Percentiles rank a stretch among this genome's conserved stretches.
phyloP scores from a whole-genome alignment of 2,113 vertebrate species.

The Cavia porcellus region DNA sequence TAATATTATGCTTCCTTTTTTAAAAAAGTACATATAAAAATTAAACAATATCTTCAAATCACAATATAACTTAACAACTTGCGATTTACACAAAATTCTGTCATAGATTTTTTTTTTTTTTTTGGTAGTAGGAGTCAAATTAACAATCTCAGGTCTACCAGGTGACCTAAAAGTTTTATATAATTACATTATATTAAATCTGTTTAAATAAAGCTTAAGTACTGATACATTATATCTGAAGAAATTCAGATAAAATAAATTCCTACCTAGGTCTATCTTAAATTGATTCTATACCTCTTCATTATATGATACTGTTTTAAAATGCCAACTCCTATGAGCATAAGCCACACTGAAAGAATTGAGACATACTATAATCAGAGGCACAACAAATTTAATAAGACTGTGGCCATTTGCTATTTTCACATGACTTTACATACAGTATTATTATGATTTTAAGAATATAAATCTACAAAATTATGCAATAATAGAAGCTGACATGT shows the following conservation, averaged over 20 bases:
- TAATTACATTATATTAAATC: background rate
- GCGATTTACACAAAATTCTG: constrained; percentile 24
- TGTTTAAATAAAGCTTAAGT: background rate
- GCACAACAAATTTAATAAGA: background rate
- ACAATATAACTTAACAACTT: constrained; percentile 22
- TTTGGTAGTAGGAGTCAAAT: too few species aligned
- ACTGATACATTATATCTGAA: constrained; percentile 41
- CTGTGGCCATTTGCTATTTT: background rate
- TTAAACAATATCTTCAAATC: background rate
- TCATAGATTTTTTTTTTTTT: too few species aligned
- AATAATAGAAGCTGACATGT: background rate
- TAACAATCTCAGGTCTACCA: too few species aligned
- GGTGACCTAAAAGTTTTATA: background rate
- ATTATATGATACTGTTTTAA: background rate
- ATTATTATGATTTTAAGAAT: background rate
- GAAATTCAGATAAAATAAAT: constrained; percentile 2
- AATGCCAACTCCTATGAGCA: background rate
- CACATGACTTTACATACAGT: background rate
- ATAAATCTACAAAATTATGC: background rate
- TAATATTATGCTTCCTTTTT: background rate
- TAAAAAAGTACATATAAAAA: background rate
- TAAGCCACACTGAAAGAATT: background rate
- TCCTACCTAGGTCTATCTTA: background rate
- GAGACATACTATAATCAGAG: background rate
- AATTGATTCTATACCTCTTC: background rate